Conservation (phyloP, 2,888 invertebrate species). For the Cepaea hortensis region DNA sequence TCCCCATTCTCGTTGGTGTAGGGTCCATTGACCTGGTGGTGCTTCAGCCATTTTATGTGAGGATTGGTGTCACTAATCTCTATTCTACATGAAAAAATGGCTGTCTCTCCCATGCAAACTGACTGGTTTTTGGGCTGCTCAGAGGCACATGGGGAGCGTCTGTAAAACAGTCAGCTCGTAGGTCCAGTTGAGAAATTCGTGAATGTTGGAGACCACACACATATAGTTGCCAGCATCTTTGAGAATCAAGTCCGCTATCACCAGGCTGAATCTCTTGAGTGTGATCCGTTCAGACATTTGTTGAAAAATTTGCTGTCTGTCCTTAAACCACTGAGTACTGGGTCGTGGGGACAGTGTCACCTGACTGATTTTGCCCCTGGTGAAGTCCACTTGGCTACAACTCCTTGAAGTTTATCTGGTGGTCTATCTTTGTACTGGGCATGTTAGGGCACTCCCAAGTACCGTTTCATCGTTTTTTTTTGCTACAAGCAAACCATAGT, state of each 20-base stretch:
- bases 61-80: conserved; percentile 91
- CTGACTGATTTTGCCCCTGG: conserved; percentile 50
- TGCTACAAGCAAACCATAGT: conserved; percentile 56
- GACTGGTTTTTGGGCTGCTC: conserved; percentile 86
- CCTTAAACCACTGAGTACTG: conserved; percentile 64
- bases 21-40: conserved; percentile 74
- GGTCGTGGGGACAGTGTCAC: conserved; percentile 67
- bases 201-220: conserved; percentile 88
- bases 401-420: conserved; percentile 16
- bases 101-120: conserved; percentile 84
- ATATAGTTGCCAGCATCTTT: conserved; percentile 92
- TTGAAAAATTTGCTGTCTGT: conserved; percentile 51
- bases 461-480: conserved; percentile 14
- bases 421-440: neutral
- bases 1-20: conserved; percentile 67
- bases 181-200: conserved; percentile 83
- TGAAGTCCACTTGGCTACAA: conserved; percentile 16
- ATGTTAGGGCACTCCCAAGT: neutral
- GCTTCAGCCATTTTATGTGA: conserved; percentile 87
- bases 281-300: conserved; percentile 38
- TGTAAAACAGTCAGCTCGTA: conserved; percentile 73
- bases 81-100: conserved; percentile 84
- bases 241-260: conserved; percentile 87
- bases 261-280: conserved; percentile 75
- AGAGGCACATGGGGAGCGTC: conserved; percentile 90